Percentiles rank a stretch among this genome's conserved stretches.
phyloP scores from a whole-genome alignment of 1,140 invertebrate genomes.

The Papilio polyxenes region DNA sequence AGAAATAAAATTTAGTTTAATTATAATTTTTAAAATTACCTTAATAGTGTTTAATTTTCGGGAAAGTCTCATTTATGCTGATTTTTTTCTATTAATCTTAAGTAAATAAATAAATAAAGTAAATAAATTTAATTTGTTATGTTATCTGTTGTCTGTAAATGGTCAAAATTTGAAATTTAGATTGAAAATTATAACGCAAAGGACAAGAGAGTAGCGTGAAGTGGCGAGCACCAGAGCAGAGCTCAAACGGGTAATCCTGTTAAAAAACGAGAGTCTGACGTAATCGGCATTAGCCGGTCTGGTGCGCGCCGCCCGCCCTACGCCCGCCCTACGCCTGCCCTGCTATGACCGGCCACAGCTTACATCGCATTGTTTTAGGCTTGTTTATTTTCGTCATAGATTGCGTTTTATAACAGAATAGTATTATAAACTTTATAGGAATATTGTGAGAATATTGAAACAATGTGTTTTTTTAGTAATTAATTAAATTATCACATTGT shows the following conservation, averaged over 20 bases:
- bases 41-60: not conserved
- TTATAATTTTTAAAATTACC: not conserved
- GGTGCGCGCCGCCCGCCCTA: conserved; percentile 40
- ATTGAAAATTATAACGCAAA: conserved; percentile 4
- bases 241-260: conserved; percentile 39
- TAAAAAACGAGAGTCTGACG: conserved; percentile 42
- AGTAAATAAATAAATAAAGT: no score
- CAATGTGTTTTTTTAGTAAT: no score
- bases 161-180: not conserved
- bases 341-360: not conserved
- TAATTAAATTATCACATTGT: no score
- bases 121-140: not conserved
- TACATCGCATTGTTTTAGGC: not conserved
- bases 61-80: no score
- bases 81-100: no score
- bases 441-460: no score
- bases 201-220: conserved; percentile 23
- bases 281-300: conserved; percentile 52
- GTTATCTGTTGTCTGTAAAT: not conserved
- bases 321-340: not conserved
- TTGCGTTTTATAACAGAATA: not conserved
- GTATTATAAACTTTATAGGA: not conserved
- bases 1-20: not conserved
- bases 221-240: conserved; percentile 36
- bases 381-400: conserved; percentile 4